Base-by-base conservation (phyloP, 2,797 vertebrate genomes). In the Mormyrops boulengeri region DNA sequence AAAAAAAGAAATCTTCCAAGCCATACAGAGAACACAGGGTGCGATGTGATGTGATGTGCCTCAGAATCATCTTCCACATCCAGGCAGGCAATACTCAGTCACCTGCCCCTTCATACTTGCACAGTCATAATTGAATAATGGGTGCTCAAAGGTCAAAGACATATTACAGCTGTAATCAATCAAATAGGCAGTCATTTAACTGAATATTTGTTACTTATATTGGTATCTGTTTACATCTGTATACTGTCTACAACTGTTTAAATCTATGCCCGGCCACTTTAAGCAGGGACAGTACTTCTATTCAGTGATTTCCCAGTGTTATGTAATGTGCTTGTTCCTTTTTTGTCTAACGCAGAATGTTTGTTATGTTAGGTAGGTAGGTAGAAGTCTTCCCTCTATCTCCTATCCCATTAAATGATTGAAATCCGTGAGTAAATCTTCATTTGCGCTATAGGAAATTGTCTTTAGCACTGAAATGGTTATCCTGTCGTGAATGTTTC, bases 1-100 rank as follows among this genome's bases (percentile, higher is more conserved):
- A 88, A 91, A 93, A 93, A 92, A 41, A 89, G 85, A 93, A 26
- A 85, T 62, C 80, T 50, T 62, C 26, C n/a, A 19, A 69, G 50
- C 8, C 12, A 19, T 41, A 22, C 38, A 62, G 30, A 38, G 34
- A 11, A 47, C 2, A 87, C 38, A 4, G 57, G 14, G 57, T 17
- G 7, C 49, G 44, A 66, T 5, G 7, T 66, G 44, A 66, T 5
- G 17, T 88, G 41, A 62, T 1, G 12, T 8, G 0, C 0, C 12
- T 34, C 5, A 41, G 52, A 55, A 57, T 52, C 30, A 34, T 4
- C 30, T 55, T 60, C 52, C 52, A 38, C 30, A 41, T 30, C 50
- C 26, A 57, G 7, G 30, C 50, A n/a, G 30, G 30, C 14, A 80
- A n/a, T 80, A 19, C 0, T 8, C 77, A 82, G 19, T 47, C 11